phyloP scores from a whole-genome alignment of 1,140 invertebrate genomes.

The Leptinotarsa texana region DNA sequence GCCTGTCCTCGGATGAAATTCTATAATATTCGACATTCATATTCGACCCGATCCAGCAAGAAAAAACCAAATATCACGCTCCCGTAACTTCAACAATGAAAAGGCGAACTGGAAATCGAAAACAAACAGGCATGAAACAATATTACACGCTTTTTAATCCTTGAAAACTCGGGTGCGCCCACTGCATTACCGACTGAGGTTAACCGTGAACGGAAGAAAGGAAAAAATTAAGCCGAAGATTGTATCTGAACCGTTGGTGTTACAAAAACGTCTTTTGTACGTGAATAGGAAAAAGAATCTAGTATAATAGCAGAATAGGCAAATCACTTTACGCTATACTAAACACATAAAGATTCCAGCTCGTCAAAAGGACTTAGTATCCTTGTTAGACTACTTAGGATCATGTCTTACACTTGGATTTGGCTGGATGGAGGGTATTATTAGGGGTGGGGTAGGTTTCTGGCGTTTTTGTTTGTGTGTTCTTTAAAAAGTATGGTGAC shows the following conservation, averaged over 20 bases:
- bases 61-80: slow-evolving; percentile 23
- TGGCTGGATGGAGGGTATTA: slow-evolving; percentile 13
- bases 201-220: slow-evolving; percentile 40
- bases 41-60: background rate
- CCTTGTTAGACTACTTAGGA: slow-evolving; percentile 31
- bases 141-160: slow-evolving; percentile 48
- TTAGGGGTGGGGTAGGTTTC: background rate
- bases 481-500: slow-evolving; percentile 2
- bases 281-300: slow-evolving; percentile 30
- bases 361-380: slow-evolving; percentile 29
- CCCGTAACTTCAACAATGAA: slow-evolving; percentile 21
- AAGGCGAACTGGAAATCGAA: slow-evolving; percentile 35
- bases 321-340: slow-evolving; percentile 44
- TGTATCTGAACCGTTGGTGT: slow-evolving; percentile 26
- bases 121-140: slow-evolving; percentile 48
- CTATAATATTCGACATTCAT: background rate
- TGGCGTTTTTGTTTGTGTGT: slow-evolving; percentile 10
- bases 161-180: slow-evolving; percentile 33
- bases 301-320: slow-evolving; percentile 40
- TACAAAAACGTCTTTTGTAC: slow-evolving; percentile 35
- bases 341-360: slow-evolving; percentile 33
- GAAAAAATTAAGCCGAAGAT: slow-evolving; percentile 33
- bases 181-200: slow-evolving; percentile 31
- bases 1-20: too few species aligned
- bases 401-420: slow-evolving; percentile 26